A percentile compares a stretch with the other conserved stretches of the same genome.
Conservation (phyloP, 2,113 vertebrate genomes). For the Felis chaus region DNA sequence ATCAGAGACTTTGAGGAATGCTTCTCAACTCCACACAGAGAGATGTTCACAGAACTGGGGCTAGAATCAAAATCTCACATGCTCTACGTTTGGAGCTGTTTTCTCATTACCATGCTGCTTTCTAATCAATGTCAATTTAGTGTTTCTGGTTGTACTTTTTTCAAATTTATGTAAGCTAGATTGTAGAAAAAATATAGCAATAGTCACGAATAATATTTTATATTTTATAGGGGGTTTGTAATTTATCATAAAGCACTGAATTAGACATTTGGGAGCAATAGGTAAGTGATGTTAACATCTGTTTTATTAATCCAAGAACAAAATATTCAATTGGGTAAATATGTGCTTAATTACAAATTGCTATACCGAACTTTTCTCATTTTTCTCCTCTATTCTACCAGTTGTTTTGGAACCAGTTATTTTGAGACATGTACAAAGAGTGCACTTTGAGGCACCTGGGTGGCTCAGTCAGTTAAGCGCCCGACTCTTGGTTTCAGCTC, state of each 20-base stretch:
- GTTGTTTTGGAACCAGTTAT: neutral
- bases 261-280: neutral
- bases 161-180: neutral
- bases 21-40: neutral
- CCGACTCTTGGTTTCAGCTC: too few species aligned
- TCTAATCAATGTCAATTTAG: neutral
- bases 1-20: neutral
- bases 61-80: neutral
- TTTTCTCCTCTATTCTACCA: neutral
- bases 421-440: neutral
- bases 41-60: neutral
- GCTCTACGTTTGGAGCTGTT: neutral
- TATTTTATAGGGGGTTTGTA: neutral
- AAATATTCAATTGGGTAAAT: neutral
- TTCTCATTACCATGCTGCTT: neutral
- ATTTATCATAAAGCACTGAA: neutral
- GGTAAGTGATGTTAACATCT: neutral
- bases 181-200: neutral
- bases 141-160: neutral
- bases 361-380: neutral
- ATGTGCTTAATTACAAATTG: neutral
- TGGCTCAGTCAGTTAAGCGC: too few species aligned
- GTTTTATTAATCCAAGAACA: neutral
- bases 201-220: neutral
- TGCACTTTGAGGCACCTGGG: neutral